Evolutionary conservation across 2,888 invertebrate species (phyloP).

Genomic region (Aleiodes testaceus): DNA sequence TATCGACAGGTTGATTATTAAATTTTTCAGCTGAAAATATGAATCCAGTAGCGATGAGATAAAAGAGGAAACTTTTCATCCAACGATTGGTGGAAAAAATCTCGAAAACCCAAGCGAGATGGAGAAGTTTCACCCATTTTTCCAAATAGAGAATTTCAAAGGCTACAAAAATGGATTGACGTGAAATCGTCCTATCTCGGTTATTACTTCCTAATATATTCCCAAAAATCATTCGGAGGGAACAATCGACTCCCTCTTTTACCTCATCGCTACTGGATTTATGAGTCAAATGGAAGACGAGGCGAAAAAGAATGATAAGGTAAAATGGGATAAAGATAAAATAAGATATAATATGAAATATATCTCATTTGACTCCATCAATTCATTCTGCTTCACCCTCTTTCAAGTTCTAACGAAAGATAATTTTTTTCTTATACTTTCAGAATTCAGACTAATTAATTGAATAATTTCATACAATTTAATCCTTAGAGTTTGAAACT

Average conservation of each 20-base stretch:
- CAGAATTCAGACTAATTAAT: background rate
- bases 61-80: background rate
- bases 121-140: background rate
- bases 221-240: background rate
- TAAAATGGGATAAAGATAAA: no score
- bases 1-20: conserved; percentile 79
- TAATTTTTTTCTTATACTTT: background rate
- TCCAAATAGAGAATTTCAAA: background rate
- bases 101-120: background rate
- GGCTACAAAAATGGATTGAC: no score
- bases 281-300: no score
- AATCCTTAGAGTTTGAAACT: conserved; percentile 79
- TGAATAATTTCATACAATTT: no score
- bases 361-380: no score
- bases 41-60: background rate
- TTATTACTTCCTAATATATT: background rate
- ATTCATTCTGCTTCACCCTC: no score
- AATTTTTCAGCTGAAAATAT: background rate
- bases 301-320: no score
- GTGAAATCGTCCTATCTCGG: no score
- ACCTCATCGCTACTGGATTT: background rate
- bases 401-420: no score
- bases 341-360: no score
- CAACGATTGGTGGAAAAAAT: background rate
- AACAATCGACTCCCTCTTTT: background rate